Conservation (phyloP, 2,888 invertebrate species). For the Himalopsyche kuldschensis region DNA sequence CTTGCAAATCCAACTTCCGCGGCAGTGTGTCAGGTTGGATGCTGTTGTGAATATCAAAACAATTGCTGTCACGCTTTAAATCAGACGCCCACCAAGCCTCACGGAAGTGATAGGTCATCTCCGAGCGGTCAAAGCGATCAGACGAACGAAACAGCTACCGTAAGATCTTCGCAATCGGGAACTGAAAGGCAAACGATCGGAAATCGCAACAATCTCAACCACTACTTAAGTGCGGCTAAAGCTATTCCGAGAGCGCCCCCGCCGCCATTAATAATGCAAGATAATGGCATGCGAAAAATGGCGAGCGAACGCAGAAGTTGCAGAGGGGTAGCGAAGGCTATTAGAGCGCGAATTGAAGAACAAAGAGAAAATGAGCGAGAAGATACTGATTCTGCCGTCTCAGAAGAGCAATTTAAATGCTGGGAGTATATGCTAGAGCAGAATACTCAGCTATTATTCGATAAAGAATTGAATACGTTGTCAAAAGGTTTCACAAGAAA, state of each 20-base stretch:
- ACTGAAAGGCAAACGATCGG: constrained; percentile 47
- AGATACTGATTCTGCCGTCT: constrained; percentile 63
- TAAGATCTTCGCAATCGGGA: constrained; percentile 48
- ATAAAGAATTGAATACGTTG: constrained; percentile 82
- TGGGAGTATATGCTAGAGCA: constrained; percentile 94
- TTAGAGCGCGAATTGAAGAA: constrained; percentile 66
- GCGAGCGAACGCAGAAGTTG: constrained; percentile 55
- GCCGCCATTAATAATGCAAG: constrained; percentile 35
- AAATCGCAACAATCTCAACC: constrained; percentile 43
- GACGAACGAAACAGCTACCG: constrained; percentile 49
- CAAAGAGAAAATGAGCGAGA: constrained; percentile 60
- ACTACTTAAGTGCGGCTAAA: constrained; percentile 36
- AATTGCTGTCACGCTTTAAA: constrained; percentile 60
- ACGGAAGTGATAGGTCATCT: constrained; percentile 73
- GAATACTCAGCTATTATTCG: constrained; percentile 84
- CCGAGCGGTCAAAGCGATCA: constrained; percentile 87
- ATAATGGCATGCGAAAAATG: constrained; percentile 40
- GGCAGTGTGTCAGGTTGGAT: constrained; percentile 60
- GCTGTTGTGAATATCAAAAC: constrained; percentile 64
- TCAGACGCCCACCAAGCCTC: constrained; percentile 51
- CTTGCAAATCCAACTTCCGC: constrained; percentile 44
- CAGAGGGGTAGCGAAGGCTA: constrained; percentile 64
- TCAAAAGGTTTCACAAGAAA: constrained; percentile 63
- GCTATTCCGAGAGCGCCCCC: constrained; percentile 40
- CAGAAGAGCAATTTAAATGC: constrained; percentile 87